These are phyloP conservation scores for Lydus trimaculatus DNA, from an alignment of 2,888 invertebrate species.

Conservation along the genomic window DNA sequence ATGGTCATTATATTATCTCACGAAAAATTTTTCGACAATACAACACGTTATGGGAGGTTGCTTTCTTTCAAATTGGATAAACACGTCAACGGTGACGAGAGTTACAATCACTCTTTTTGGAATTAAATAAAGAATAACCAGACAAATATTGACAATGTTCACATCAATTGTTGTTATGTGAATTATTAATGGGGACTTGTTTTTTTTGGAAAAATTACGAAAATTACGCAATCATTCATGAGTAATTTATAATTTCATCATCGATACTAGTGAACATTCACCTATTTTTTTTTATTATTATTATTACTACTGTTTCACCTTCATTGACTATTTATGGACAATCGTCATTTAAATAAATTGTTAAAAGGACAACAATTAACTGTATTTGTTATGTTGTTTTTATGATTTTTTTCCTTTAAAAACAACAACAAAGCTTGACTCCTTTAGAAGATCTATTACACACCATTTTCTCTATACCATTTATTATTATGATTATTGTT, in stretches of 20 bases:
- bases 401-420: neutral
- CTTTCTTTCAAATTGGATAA: conserved; percentile 20
- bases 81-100: neutral
- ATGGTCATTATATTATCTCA: conserved; percentile 21
- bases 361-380: neutral
- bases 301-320: neutral
- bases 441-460: neutral
- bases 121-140: neutral
- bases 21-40: conserved; percentile 35
- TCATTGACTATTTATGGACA: neutral
- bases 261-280: neutral
- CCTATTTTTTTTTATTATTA: too few relatives aligned
- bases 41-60: conserved; percentile 35
- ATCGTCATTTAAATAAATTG: neutral
- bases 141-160: neutral
- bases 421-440: neutral
- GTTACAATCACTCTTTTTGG: neutral
- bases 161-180: conserved; percentile 16
- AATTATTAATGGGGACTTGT: neutral
- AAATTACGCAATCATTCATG: neutral
- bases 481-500: neutral
- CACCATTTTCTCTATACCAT: too few relatives aligned
- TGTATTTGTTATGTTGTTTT: neutral
- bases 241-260: neutral
- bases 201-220: neutral